Percentiles rank a stretch among this genome's conserved stretches.
Conservation (phyloP, 2,113 vertebrate genomes). For the Elachura formosa region DNA sequence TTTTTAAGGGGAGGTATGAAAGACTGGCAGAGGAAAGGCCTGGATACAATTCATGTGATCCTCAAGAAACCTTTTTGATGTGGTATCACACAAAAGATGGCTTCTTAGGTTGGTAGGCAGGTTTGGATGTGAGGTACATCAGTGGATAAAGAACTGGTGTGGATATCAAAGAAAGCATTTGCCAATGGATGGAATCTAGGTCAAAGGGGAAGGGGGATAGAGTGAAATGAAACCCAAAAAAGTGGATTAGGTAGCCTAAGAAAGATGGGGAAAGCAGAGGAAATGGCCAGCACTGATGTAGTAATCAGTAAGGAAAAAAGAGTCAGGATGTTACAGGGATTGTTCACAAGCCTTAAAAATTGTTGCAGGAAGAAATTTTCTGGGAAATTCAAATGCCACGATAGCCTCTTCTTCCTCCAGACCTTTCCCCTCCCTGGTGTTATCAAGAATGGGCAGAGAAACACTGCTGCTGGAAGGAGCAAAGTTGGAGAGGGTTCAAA, state of each 20-base stretch:
- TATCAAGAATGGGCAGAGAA: not conserved
- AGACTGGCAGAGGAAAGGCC: not conserved
- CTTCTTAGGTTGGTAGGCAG: not conserved
- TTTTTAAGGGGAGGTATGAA: not conserved
- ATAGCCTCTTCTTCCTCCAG: conserved; percentile 31
- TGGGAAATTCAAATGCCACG: conserved; percentile 10
- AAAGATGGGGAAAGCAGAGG: not conserved
- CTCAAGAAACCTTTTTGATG: conserved; percentile 22
- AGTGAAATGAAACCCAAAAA: not conserved
- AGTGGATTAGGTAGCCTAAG: not conserved
- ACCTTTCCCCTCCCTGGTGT: not conserved
- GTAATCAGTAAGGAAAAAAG: conserved; percentile 38
- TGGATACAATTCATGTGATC: not conserved
- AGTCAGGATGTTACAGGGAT: conserved; percentile 3
- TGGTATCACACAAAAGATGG: not conserved
- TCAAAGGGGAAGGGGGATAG: not conserved
- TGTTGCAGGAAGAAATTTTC: not conserved
- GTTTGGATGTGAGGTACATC: not conserved
- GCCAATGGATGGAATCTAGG: not conserved
- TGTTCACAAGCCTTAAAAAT: conserved; percentile 22
- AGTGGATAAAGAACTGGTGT: not conserved
- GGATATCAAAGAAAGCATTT: conserved; percentile 2
- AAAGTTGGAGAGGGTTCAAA: conserved; percentile 12
- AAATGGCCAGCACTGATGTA: not conserved
- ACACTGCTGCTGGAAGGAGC: not conserved